A percentile compares a stretch with the other conserved stretches of the same genome.
phyloP scores from a whole-genome alignment of 2,888 invertebrate genomes.

The Tetranychus truncatus region DNA sequence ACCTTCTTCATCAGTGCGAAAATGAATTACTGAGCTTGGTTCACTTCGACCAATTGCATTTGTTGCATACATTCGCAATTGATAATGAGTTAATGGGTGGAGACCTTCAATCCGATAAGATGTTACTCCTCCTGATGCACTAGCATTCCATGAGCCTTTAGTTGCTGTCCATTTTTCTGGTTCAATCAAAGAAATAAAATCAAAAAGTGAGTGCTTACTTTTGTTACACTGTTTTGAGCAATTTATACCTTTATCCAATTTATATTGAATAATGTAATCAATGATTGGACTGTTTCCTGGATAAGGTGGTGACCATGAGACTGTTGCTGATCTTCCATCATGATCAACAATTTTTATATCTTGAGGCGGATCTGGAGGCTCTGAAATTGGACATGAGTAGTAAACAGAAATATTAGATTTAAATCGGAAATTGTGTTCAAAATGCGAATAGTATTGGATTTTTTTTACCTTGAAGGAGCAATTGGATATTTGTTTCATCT shows the following conservation, averaged over 20 bases:
- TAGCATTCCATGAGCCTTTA: background rate
- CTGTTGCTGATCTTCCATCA: conserved; percentile 29
- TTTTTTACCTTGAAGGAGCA: conserved; percentile 22
- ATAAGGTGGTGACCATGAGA: conserved; percentile 32
- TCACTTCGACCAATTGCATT: conserved; percentile 32
- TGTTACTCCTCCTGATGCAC: conserved; percentile 12
- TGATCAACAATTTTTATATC: conserved; percentile 30
- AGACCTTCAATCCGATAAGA: conserved; percentile 28
- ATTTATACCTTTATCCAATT: conserved; percentile 24
- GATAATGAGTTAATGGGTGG: conserved; percentile 31
- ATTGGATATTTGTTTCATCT: conserved; percentile 27
- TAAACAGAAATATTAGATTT: conserved; percentile 8
- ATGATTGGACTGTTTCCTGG: conserved; percentile 33
- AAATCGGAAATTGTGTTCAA: conserved; percentile 23
- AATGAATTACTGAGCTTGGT: conserved; percentile 29
- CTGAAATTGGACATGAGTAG: conserved; percentile 27
- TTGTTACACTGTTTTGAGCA: background rate
- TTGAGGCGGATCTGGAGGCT: conserved; percentile 32
- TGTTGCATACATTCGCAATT: conserved; percentile 31
- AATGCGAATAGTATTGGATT: background rate
- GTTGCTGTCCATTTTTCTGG: conserved; percentile 2
- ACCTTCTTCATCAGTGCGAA: conserved; percentile 32
- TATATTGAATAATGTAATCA: conserved; percentile 32
- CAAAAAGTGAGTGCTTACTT: background rate
- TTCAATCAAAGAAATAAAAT: background rate